Evolutionary conservation across 2,113 vertebrate genomes (phyloP).

Genomic region (Xenopus laevis): DNA sequence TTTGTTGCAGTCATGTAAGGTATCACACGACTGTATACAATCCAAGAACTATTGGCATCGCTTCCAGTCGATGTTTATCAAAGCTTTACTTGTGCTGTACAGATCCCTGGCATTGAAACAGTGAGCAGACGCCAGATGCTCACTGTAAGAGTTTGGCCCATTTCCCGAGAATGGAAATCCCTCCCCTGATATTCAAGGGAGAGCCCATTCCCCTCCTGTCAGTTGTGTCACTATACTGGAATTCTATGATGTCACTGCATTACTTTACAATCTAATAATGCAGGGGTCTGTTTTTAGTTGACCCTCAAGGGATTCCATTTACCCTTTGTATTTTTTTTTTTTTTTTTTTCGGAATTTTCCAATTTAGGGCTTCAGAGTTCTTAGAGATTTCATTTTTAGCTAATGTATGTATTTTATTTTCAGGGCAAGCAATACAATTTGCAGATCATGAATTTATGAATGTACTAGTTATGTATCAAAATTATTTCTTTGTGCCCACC

Average conservation of each 20-base stretch:
- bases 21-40: background rate
- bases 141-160: constrained; percentile 37
- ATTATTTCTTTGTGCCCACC: no score
- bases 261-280: constrained; percentile 42
- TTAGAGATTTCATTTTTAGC: background rate
- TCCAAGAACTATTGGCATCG: background rate
- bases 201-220: constrained; percentile 32
- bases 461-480: no score
- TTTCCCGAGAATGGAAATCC: constrained; percentile 31
- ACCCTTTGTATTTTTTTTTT: background rate
- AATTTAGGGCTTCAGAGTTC: background rate
- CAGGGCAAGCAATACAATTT: no score
- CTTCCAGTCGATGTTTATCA: background rate
- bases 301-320: constrained; percentile 18
- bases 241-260: constrained; percentile 43
- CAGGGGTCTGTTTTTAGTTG: constrained; percentile 23
- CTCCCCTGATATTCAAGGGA: constrained; percentile 31
- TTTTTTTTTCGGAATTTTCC: background rate
- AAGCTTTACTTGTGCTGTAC: constrained; percentile 18
- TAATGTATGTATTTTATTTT: no score
- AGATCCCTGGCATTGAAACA: constrained; percentile 19
- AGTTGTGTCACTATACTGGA: constrained; percentile 27
- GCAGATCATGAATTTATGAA: no score
- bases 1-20: constrained; percentile 3
- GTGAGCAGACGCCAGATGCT: constrained; percentile 33